Evolutionary conservation across 2,797 vertebrate genomes (phyloP).

Genomic region (Tiaroga cobitis): DNA sequence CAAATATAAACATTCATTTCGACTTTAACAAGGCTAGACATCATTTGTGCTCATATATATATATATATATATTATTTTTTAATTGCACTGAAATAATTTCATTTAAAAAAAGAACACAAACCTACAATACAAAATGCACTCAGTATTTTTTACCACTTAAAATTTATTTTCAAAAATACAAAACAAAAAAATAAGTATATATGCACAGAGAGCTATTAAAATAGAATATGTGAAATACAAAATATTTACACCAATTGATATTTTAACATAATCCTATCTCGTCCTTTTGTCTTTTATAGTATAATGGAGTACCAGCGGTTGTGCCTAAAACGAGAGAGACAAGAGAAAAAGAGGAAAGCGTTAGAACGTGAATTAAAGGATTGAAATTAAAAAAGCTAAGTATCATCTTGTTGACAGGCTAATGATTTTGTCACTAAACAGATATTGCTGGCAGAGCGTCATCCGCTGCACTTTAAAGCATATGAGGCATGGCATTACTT

Average conservation of each 20-base stretch:
- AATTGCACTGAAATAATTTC: not conserved
- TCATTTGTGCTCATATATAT: not conserved
- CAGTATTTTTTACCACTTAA: slow-evolving; percentile 59
- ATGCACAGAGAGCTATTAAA: slow-evolving; percentile 85
- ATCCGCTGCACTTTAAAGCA: not conserved
- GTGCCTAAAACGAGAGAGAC: slow-evolving; percentile 77
- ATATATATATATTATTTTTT: too few species aligned
- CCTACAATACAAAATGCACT: not conserved
- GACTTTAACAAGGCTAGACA: not conserved
- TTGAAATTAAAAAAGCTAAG: not conserved
- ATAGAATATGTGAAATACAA: slow-evolving; percentile 86
- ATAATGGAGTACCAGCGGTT: slow-evolving; percentile 93
- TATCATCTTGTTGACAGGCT: not conserved
- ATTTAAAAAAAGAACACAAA: not conserved
- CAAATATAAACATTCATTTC: not conserved
- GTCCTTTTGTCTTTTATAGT: slow-evolving; percentile 91
- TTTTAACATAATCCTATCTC: slow-evolving; percentile 73
- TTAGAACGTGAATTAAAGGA: not conserved
- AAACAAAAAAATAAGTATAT: slow-evolving; percentile 84
- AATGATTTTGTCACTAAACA: slow-evolving; percentile 19
- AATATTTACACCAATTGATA: slow-evolving; percentile 78
- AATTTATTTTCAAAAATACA: slow-evolving; percentile 87
- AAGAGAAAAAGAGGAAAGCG: not conserved
- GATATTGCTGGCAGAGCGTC: not conserved
- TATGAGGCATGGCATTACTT: not conserved